Conservation (phyloP, 2,113 vertebrate species). For the Notiomystis cincta region DNA sequence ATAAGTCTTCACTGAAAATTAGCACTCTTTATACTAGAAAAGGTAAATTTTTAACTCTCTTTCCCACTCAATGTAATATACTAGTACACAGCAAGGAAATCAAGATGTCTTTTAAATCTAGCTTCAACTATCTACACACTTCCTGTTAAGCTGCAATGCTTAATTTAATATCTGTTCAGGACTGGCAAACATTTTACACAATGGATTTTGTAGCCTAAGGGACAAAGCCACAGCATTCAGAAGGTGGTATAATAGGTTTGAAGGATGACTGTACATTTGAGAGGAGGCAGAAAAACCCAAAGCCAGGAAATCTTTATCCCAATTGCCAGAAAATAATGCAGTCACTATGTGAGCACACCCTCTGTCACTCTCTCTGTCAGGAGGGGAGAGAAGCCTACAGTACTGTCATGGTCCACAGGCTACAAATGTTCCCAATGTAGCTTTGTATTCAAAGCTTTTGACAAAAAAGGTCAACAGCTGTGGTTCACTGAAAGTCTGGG, state of each 20-base stretch:
- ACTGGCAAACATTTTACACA: conserved; percentile 61
- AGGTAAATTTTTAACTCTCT: conserved; percentile 31
- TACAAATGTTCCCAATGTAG: conserved; percentile 61
- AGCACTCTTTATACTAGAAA: background rate
- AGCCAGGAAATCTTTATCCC: conserved; percentile 30
- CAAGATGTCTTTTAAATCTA: conserved; percentile 57
- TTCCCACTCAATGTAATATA: conserved; percentile 33
- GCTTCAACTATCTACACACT: conserved; percentile 70
- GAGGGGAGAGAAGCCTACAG: conserved; percentile 25
- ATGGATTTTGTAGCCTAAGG: conserved; percentile 39
- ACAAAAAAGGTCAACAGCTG: conserved; percentile 56
- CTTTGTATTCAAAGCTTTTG: conserved; percentile 38
- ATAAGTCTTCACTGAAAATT: background rate
- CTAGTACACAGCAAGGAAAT: conserved; percentile 58
- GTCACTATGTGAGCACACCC: conserved; percentile 25
- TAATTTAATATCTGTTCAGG: conserved; percentile 73
- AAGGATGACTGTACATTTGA: conserved; percentile 51
- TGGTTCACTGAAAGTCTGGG: conserved; percentile 54
- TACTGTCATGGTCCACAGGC: conserved; percentile 47
- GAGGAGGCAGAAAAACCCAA: conserved; percentile 58
- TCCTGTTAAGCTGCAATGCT: conserved; percentile 63
- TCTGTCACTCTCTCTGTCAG: conserved; percentile 26
- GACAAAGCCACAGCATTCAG: conserved; percentile 38
- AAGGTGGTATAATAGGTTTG: conserved; percentile 57
- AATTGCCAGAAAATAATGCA: conserved; percentile 60